phyloP scores from a whole-genome alignment of 2,888 invertebrate species.

The Leptopilina myrica region DNA sequence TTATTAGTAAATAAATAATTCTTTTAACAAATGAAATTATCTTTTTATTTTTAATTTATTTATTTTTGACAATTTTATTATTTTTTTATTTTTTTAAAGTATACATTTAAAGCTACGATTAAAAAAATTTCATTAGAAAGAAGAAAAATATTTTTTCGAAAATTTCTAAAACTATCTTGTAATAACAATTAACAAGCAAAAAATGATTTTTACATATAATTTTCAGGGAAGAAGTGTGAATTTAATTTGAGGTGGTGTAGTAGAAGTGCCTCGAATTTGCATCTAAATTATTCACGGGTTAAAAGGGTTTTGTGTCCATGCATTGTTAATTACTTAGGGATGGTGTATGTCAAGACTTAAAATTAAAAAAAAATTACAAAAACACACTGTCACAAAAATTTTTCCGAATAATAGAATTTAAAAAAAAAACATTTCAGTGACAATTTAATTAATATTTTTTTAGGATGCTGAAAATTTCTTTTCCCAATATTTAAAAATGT shows the following conservation, averaged over 20 bases:
- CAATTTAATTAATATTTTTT: no score
- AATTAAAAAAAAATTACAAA: constrained; percentile 43
- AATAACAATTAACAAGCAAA: neutral
- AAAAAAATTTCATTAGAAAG: neutral
- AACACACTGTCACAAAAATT: neutral
- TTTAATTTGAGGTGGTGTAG: constrained; percentile 7
- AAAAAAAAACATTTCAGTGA: neutral
- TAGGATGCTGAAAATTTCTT: no score
- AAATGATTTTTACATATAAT: neutral
- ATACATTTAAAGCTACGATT: no score
- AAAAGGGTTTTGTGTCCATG: constrained; percentile 36
- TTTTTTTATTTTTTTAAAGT: no score
- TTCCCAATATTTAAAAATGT: no score
- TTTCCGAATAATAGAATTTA: neutral
- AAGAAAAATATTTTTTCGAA: neutral
- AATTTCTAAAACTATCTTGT: neutral
- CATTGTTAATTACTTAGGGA: constrained; percentile 31
- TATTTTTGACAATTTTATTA: no score
- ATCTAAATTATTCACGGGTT: constrained; percentile 36
- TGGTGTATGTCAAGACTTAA: constrained; percentile 25
- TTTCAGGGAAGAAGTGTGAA: constrained; percentile 4
- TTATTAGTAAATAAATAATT: no score
- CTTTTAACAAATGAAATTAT: neutral
- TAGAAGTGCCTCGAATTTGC: constrained; percentile 23
- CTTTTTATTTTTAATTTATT: no score